These are phyloP conservation scores for Magallana nippona DNA, from an alignment of 2,888 invertebrate genomes.

Conservation along the genomic window DNA sequence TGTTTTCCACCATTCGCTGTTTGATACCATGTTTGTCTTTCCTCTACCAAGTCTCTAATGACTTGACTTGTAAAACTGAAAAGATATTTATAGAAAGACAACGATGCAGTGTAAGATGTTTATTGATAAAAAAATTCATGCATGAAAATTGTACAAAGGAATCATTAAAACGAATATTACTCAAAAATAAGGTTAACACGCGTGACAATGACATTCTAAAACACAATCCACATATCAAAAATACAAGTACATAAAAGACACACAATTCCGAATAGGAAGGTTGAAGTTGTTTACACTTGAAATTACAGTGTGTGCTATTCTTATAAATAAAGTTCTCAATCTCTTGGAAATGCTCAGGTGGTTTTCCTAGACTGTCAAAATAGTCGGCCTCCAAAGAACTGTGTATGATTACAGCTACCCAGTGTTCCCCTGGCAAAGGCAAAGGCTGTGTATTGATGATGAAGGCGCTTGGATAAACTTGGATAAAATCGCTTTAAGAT, in stretches of 20 bases:
- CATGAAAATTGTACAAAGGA: conserved; percentile 32
- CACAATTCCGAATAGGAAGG: conserved; percentile 33
- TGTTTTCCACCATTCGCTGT: conserved; percentile 35
- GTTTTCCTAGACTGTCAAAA: conserved; percentile 41
- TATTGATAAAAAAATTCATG: conserved; percentile 26
- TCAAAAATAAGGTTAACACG: conserved; percentile 28
- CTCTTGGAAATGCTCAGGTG: conserved; percentile 6
- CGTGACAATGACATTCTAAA: conserved; percentile 9
- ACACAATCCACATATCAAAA: conserved; percentile 36
- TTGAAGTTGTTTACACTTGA: conserved; percentile 36
- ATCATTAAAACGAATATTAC: conserved; percentile 31
- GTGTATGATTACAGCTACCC: conserved; percentile 40
- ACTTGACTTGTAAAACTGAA: conserved; percentile 23
- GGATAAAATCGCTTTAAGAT: conserved; percentile 8
- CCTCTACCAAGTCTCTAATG: neutral
- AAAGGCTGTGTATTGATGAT: conserved; percentile 39
- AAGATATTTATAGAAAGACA: conserved; percentile 27
- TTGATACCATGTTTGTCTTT: conserved; percentile 8
- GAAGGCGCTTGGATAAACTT: conserved; percentile 19
- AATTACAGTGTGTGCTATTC: conserved; percentile 24
- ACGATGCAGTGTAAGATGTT: neutral
- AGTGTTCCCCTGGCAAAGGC: conserved; percentile 38
- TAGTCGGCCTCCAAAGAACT: conserved; percentile 34
- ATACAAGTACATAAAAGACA: conserved; percentile 42
- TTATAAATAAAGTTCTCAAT: conserved; percentile 32